Conservation (phyloP, 2,113 vertebrate genomes). For the Silurus asotus region DNA sequence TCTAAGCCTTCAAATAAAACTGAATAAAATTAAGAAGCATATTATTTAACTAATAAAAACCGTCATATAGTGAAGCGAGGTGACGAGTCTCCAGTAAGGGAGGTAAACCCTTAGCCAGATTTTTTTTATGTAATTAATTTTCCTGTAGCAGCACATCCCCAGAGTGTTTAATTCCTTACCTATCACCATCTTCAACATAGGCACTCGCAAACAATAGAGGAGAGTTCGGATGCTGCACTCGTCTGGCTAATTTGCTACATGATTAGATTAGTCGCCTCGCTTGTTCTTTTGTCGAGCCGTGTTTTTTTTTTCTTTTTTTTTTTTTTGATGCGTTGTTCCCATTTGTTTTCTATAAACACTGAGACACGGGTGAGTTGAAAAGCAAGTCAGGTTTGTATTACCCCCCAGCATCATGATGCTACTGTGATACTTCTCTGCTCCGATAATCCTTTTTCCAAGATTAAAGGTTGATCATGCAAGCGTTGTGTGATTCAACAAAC, state of each 20-base stretch:
- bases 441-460: slow-evolving; percentile 29
- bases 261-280: slow-evolving; percentile 10
- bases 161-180: not conserved
- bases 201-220: not conserved
- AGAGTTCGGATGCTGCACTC: not conserved
- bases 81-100: not conserved
- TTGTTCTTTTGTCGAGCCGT: not conserved
- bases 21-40: not conserved
- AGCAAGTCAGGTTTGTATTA: not conserved
- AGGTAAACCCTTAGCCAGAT: not conserved
- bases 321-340: not conserved
- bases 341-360: not conserved
- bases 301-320: not conserved
- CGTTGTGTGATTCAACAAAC: slow-evolving; percentile 19
- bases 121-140: not conserved
- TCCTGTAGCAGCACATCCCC: not conserved
- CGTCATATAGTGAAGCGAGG: not conserved
- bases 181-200: not conserved
- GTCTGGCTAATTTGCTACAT: slow-evolving; percentile 1
- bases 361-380: not conserved
- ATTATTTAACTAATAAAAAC: not conserved
- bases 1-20: not conserved
- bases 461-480: slow-evolving; percentile 42
- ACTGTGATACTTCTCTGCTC: not conserved
- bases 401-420: not conserved